Evolutionary conservation across 2,113 vertebrate genomes (phyloP).

Genomic region (Nematolebias whitei): DNA sequence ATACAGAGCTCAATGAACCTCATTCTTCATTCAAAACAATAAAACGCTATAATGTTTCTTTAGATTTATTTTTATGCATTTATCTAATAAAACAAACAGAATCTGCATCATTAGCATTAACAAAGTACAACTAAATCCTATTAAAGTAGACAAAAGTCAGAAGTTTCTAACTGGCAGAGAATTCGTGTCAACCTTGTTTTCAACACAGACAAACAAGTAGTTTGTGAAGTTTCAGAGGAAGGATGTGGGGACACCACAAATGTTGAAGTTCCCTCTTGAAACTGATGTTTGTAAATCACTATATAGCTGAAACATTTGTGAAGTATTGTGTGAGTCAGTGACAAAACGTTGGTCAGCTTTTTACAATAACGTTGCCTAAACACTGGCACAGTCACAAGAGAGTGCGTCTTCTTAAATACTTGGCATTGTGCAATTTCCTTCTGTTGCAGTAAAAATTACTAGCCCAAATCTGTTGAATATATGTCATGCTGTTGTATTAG

Average conservation of each 20-base stretch:
- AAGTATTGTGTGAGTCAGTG: neutral
- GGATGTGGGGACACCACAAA: slow-evolving; percentile 33
- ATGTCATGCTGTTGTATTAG: accelerated
- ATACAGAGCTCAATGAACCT: too few species aligned
- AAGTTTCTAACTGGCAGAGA: too few species aligned
- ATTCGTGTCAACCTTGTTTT: slow-evolving; percentile 3
- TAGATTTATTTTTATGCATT: too few species aligned
- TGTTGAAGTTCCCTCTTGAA: neutral
- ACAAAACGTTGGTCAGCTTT: neutral
- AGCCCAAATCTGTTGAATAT: neutral
- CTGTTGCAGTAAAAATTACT: neutral
- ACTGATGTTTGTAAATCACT: slow-evolving; percentile 9
- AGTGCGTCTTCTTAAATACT: neutral
- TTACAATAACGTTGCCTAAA: neutral
- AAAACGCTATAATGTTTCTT: too few species aligned
- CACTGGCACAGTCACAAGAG: neutral
- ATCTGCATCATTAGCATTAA: too few species aligned
- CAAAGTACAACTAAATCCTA: too few species aligned
- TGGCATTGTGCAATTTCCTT: neutral
- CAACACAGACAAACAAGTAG: neutral
- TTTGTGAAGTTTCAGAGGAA: slow-evolving; percentile 10
- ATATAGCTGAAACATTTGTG: neutral
- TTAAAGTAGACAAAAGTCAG: too few species aligned
- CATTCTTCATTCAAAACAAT: too few species aligned
- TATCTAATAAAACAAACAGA: too few species aligned